A percentile compares a stretch with the other conserved stretches of the same genome.
phyloP scores from a whole-genome alignment of 2,113 vertebrate species.

The Lycaon pictus region DNA sequence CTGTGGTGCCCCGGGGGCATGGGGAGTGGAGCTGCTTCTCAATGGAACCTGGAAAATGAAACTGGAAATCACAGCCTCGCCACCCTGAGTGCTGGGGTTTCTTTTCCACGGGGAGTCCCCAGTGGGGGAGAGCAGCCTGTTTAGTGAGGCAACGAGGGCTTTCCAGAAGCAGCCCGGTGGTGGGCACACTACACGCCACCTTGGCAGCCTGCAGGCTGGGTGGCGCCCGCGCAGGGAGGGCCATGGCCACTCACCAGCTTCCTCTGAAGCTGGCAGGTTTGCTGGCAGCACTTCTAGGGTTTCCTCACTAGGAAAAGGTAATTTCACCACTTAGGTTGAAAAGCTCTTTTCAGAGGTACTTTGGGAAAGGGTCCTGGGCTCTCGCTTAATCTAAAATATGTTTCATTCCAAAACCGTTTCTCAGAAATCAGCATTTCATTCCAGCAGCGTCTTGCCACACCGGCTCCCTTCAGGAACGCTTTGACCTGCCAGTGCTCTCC shows the following conservation, averaged over 20 bases:
- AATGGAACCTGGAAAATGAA: conserved; percentile 73
- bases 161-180: fast-evolving
- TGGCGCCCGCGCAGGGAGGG: neutral
- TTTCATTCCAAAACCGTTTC: neutral
- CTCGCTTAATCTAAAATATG: neutral
- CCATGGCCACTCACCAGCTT: fast-evolving
- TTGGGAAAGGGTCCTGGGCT: neutral
- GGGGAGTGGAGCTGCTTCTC: neutral
- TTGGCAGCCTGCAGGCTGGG: fast-evolving
- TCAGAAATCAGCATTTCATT: neutral
- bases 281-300: neutral
- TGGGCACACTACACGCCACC: fast-evolving
- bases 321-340: neutral
- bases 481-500: neutral
- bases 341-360: neutral
- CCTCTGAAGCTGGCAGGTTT: neutral
- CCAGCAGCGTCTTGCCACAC: neutral
- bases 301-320: conserved; percentile 7
- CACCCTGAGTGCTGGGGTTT: neutral
- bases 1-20: neutral
- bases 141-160: neutral
- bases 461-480: neutral
- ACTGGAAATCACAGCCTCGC: conserved; percentile 69
- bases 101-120: conserved; percentile 46
- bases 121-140: neutral